These are phyloP conservation scores for Leptocoma aspasia DNA, from an alignment of 2,113 vertebrate species.

Conservation along the genomic window DNA sequence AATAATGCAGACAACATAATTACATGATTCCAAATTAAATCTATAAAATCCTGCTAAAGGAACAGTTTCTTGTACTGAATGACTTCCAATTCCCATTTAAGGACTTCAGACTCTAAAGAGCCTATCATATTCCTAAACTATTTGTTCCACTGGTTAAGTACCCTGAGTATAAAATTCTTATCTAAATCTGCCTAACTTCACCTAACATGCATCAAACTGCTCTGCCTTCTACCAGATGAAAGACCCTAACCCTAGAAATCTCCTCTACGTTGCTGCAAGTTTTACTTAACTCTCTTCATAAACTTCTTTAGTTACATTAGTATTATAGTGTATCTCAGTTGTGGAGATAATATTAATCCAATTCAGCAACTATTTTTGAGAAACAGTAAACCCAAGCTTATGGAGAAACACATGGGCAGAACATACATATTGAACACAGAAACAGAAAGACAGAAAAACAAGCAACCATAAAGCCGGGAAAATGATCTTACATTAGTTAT, in stretches of 20 bases:
- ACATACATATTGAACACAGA: background rate
- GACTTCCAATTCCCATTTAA: background rate
- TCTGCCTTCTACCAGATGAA: background rate
- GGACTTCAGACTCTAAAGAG: background rate
- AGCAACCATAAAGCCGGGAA: background rate
- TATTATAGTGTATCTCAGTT: background rate
- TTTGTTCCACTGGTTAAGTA: background rate
- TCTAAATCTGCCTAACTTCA: background rate
- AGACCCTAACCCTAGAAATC: background rate
- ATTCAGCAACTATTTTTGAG: background rate
- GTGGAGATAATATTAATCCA: background rate
- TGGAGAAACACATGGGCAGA: background rate
- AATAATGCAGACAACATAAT: background rate
- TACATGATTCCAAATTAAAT: background rate
- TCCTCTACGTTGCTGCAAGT: background rate
- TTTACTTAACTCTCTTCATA: background rate
- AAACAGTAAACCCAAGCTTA: background rate
- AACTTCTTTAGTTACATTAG: background rate
- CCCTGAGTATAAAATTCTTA: background rate
- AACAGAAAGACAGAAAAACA: background rate
- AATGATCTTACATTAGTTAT: slow-evolving; percentile 16
- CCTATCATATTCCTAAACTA: background rate
- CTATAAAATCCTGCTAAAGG: background rate
- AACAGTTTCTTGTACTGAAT: background rate
- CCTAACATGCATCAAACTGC: background rate